These are phyloP conservation scores for Ligdia adustata DNA, from an alignment of 2,888 invertebrate species.

Conservation along the genomic window DNA sequence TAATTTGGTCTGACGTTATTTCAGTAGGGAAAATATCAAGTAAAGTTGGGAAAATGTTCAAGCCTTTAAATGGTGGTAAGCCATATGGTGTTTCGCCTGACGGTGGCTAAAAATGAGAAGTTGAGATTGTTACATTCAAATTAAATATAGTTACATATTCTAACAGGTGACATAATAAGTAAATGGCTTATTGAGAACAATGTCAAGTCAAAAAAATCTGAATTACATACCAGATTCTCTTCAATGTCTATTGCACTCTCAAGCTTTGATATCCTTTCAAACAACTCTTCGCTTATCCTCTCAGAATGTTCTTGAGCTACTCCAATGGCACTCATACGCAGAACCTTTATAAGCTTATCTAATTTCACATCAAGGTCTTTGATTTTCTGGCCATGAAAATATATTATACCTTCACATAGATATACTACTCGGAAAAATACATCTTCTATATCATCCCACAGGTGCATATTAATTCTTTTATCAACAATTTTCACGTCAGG, in stretches of 20 bases:
- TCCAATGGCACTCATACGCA: slow-evolving; percentile 60
- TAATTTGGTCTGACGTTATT: slow-evolving; percentile 31
- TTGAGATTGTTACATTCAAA: background rate
- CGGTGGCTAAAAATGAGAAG: slow-evolving; percentile 20
- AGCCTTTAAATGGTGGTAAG: slow-evolving; percentile 54
- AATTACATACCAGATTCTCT: slow-evolving; percentile 51
- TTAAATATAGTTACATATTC: no score
- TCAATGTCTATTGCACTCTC: slow-evolving; percentile 42
- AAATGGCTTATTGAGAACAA: no score
- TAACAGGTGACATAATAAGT: no score
- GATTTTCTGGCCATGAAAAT: slow-evolving; percentile 47
- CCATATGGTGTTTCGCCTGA: slow-evolving; percentile 11
- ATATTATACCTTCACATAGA: slow-evolving; percentile 62
- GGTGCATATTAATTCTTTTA: slow-evolving; percentile 65
- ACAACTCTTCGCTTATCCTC: slow-evolving; percentile 74
- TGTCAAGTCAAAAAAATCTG: background rate
- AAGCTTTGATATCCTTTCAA: slow-evolving; percentile 50
- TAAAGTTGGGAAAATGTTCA: slow-evolving; percentile 73
- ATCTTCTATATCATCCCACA: slow-evolving; percentile 73
- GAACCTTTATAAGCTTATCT: slow-evolving; percentile 55
- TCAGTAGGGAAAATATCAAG: slow-evolving; percentile 79
- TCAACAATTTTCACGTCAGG: slow-evolving; percentile 64
- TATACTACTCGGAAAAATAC: slow-evolving; percentile 59
- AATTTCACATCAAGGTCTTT: slow-evolving; percentile 50
- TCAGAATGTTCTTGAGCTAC: slow-evolving; percentile 65